Conservation (phyloP, 2,113 vertebrate genomes). For the Syngnathus floridae region DNA sequence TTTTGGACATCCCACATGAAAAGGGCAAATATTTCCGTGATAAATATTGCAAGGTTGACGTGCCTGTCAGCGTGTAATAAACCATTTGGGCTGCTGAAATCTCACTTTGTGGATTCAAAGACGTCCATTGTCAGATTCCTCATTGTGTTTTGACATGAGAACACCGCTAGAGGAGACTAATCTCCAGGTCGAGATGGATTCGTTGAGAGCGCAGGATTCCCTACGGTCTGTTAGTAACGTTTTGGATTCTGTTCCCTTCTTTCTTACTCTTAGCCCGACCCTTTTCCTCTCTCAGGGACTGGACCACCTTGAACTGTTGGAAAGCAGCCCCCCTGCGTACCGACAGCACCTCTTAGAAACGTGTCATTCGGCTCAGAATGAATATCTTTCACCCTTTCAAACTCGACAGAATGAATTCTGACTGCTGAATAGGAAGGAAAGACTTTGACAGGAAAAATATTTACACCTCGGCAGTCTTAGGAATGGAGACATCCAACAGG, state of each 20-base stretch:
- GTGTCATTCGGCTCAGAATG: slow-evolving; percentile 43
- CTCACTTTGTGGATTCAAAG: slow-evolving; percentile 46
- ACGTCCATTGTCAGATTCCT: slow-evolving; percentile 30
- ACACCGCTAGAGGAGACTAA: slow-evolving; percentile 44
- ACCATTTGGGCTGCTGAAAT: slow-evolving; percentile 43
- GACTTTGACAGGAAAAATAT: slow-evolving; percentile 47
- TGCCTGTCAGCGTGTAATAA: slow-evolving; percentile 41
- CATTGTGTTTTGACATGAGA: slow-evolving; percentile 51
- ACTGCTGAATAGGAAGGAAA: slow-evolving; percentile 49
- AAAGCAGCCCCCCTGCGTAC: slow-evolving; percentile 51
- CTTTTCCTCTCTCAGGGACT: slow-evolving; percentile 44
- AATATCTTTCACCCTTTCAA: slow-evolving; percentile 53
- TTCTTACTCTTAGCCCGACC: slow-evolving; percentile 26
- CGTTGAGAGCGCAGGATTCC: slow-evolving; percentile 52
- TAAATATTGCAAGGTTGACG: slow-evolving; percentile 27
- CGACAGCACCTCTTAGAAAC: slow-evolving; percentile 60
- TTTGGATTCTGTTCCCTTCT: slow-evolving; percentile 28
- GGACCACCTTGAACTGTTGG: slow-evolving; percentile 44
- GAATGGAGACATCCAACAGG: slow-evolving; percentile 30
- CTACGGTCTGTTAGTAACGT: slow-evolving; percentile 40
- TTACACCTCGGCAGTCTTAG: slow-evolving; percentile 25
- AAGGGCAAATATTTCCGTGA: slow-evolving; percentile 23
- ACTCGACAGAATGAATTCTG: slow-evolving; percentile 40
- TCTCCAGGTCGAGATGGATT: slow-evolving; percentile 52
- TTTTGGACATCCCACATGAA: slow-evolving; percentile 55